Conservation (phyloP, 92 coral and sea anemone species). For the Epizoanthus illoricatus region DNA sequence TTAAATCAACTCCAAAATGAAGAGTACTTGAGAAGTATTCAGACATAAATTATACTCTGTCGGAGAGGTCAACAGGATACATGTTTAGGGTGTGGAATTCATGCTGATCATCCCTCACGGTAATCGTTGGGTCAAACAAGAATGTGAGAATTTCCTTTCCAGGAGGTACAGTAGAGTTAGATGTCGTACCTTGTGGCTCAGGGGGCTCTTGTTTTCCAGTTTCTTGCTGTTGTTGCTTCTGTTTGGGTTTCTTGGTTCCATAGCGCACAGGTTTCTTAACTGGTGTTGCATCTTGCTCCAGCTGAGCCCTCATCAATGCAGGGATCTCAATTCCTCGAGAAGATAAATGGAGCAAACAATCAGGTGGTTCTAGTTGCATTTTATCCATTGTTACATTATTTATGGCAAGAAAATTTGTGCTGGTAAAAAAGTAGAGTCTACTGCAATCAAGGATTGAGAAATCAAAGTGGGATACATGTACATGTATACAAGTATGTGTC, state of each 20-base stretch:
- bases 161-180: neutral
- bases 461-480: too few relatives aligned
- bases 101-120: too few relatives aligned
- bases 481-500: too few relatives aligned
- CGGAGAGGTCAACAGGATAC: neutral
- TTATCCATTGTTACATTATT: neutral
- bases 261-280: conserved; percentile 77
- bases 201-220: neutral
- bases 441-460: too few relatives aligned
- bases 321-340: conserved; percentile 86
- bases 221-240: conserved; percentile 66
- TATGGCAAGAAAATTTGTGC: too few relatives aligned
- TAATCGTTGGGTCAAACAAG: neutral
- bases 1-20: neutral
- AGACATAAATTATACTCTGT: neutral
- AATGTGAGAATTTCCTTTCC: neutral
- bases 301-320: conserved; percentile 57
- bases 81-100: neutral
- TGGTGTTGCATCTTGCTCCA: conserved; percentile 60
- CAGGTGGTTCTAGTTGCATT: too few relatives aligned
- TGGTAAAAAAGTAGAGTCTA: too few relatives aligned
- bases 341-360: neutral
- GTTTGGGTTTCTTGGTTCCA: conserved; percentile 83
- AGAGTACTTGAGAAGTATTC: neutral
- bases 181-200: neutral